phyloP scores from a whole-genome alignment of 2,888 invertebrate species.

The Tolmerus cingulatus region DNA sequence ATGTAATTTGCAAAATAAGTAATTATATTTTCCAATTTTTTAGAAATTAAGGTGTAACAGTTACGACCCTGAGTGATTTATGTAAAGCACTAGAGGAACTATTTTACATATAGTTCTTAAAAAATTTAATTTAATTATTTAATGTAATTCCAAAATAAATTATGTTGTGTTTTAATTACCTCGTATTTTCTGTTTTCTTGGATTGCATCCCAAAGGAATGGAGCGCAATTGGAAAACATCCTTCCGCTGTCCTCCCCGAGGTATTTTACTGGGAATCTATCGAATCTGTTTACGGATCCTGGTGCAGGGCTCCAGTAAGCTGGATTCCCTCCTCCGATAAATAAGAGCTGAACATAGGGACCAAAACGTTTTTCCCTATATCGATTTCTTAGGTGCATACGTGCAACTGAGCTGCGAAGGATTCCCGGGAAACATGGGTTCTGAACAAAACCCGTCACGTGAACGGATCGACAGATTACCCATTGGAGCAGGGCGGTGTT shows the following conservation, averaged over 20 bases:
- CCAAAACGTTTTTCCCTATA: background rate
- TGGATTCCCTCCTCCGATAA: background rate
- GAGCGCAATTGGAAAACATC: background rate
- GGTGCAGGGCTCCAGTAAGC: background rate
- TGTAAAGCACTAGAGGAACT: background rate
- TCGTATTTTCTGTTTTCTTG: background rate
- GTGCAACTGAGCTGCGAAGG: background rate
- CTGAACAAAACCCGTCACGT: background rate
- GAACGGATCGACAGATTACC: background rate
- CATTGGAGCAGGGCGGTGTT: background rate
- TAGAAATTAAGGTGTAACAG: too few species aligned
- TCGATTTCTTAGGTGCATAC: conserved; percentile 20
- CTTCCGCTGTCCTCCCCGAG: background rate
- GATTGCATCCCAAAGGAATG: background rate
- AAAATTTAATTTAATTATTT: background rate
- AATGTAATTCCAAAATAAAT: background rate
- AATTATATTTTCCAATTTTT: too few species aligned
- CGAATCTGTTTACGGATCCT: background rate
- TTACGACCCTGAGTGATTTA: background rate
- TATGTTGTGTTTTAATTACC: background rate
- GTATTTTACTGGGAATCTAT: background rate
- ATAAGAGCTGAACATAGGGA: background rate
- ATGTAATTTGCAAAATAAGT: too few species aligned
- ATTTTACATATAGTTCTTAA: background rate
- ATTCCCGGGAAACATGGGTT: background rate